These are phyloP conservation scores for Standfussiana lucernea DNA, from an alignment of 2,888 invertebrate species.

Conservation along the genomic window DNA sequence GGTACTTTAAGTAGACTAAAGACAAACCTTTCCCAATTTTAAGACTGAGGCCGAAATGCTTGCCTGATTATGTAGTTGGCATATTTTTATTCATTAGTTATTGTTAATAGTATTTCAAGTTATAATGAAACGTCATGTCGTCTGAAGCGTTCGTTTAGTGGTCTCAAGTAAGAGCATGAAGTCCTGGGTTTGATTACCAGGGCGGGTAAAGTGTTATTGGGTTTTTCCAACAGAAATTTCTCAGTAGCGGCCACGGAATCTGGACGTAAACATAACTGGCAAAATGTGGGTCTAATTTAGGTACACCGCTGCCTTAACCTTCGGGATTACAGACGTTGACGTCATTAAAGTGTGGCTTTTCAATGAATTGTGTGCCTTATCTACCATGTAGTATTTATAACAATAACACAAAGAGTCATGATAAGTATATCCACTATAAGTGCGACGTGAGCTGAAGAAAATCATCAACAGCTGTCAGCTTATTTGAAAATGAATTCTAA, in stretches of 20 bases:
- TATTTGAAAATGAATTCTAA: not conserved
- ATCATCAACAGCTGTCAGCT: not conserved
- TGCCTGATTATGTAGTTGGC: not conserved
- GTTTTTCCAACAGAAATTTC: not conserved
- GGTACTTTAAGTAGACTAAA: not conserved
- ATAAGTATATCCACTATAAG: slow-evolving; percentile 1
- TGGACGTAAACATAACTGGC: not conserved
- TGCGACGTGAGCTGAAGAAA: not conserved
- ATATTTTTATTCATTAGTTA: too few species aligned
- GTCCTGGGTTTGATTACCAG: not conserved
- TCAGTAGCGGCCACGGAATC: not conserved
- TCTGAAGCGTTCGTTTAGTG: not conserved
- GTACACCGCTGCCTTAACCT: not conserved
- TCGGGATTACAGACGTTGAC: not conserved
- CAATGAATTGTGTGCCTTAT: not conserved
- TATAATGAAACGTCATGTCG: not conserved
- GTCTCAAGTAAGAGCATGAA: not conserved
- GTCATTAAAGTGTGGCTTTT: not conserved
- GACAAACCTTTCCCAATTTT: slow-evolving; percentile 12
- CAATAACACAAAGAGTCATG: slow-evolving; percentile 9
- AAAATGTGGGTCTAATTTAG: not conserved
- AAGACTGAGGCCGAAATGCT: slow-evolving; percentile 22
- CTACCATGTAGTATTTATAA: not conserved
- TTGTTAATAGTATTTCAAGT: too few species aligned
- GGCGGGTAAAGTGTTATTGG: not conserved